Evolutionary conservation across 2,797 vertebrate species (phyloP).

Genomic region (Anableps anableps): DNA sequence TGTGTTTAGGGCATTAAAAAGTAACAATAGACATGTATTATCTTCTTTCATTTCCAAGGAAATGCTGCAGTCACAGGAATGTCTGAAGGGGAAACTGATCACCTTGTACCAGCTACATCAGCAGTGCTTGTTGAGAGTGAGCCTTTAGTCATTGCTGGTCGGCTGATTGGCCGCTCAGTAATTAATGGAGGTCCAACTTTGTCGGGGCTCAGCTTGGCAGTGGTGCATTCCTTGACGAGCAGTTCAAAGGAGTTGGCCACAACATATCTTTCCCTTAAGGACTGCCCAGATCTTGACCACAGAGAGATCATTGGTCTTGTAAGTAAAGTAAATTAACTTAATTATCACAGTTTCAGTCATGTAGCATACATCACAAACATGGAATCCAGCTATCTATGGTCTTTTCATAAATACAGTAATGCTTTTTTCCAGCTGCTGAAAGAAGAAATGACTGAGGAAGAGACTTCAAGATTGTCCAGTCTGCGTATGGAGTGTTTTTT

Average conservation of each 20-base stretch:
- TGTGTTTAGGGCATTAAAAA: background rate
- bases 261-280: slow-evolving; percentile 6
- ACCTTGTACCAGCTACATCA: slow-evolving; percentile 4
- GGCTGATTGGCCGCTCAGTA: slow-evolving; percentile 9
- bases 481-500: slow-evolving; percentile 12
- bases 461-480: background rate
- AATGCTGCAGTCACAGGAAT: background rate
- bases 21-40: background rate
- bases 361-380: background rate
- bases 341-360: too few species aligned
- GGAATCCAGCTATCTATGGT: background rate
- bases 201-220: background rate
- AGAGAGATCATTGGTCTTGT: slow-evolving; percentile 3
- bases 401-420: background rate
- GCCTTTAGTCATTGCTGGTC: slow-evolving; percentile 7
- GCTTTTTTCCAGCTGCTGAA: background rate
- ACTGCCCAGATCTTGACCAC: slow-evolving; percentile 6
- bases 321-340: background rate
- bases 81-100: slow-evolving; percentile 9
- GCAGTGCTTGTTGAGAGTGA: slow-evolving; percentile 7
- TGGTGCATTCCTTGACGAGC: slow-evolving; percentile 3
- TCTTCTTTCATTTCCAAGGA: background rate
- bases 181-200: slow-evolving; percentile 9
- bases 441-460: slow-evolving; percentile 10
- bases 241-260: background rate